A percentile compares a stretch with the other conserved stretches of the same genome.
Conservation (phyloP, 2,113 vertebrate species). For the Solea solea region DNA sequence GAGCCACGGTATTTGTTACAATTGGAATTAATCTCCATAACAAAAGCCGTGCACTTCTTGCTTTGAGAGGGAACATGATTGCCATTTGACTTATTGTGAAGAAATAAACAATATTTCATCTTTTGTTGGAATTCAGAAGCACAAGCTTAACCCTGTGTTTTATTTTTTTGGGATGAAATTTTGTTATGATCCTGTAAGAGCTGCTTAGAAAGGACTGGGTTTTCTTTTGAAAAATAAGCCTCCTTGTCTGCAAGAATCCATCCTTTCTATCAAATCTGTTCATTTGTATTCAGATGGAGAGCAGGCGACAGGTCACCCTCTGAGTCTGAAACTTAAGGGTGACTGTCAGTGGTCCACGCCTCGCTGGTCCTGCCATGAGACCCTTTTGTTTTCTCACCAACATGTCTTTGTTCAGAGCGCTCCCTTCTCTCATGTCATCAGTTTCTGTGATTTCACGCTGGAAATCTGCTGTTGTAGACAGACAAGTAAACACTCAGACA, state of each 20-base stretch:
- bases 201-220: not conserved
- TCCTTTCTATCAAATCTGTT: constrained; percentile 6
- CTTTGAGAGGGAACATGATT: constrained; percentile 24
- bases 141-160: not conserved
- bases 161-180: too few species aligned
- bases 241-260: constrained; percentile 7
- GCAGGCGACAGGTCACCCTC: constrained; percentile 9
- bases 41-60: not conserved
- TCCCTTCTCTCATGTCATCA: constrained; percentile 1
- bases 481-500: constrained; percentile 39
- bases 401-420: not conserved
- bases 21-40: constrained; percentile 1
- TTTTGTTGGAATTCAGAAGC: not conserved
- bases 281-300: not conserved
- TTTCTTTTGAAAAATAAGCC: not conserved
- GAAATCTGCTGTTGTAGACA: not conserved
- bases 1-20: constrained; percentile 10
- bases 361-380: constrained; percentile 31
- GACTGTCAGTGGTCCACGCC: constrained; percentile 42
- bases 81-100: not conserved
- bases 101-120: too few species aligned
- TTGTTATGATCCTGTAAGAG: not conserved
- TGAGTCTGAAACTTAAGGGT: constrained; percentile 29
- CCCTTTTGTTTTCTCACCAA: constrained; percentile 16
- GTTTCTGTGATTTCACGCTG: constrained; percentile 45